Evolutionary conservation across 2,113 vertebrate genomes (phyloP), one percentile per base, ranked within the genome.

Genomic region (Cacatua alba): DNA sequence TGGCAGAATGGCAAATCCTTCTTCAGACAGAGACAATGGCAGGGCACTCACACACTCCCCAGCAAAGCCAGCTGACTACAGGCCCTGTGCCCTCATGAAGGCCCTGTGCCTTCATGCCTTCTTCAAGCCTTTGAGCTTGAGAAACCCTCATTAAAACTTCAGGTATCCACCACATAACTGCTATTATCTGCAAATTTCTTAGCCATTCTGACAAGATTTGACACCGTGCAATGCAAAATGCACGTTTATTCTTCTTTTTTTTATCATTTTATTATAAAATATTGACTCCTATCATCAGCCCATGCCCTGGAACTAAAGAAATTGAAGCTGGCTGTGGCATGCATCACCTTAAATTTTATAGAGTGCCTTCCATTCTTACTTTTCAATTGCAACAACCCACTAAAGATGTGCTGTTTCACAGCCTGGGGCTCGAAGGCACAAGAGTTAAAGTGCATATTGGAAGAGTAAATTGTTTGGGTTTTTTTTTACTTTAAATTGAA

Each of bases 401-500:
- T 49, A 31, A 90, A 74, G 88, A 53, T 82, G 41, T 49, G 52
- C n/a, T 64, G 59, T 87, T 91, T 85, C 83, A 71, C 83, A 91
- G 52, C 90, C 82, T 85, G 74, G 43, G 44, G 74, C 74, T 91
- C 25, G 59, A 82, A 92, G 81, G 91, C 88, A 72, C n/a, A 43
- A 67, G 74, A 89, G 88, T 87, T 92, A 63, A 95, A 87, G 53
- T 51, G 77, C 28, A 37, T 72, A 82, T 72, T 79, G 62, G 43
- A 93, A 82, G 81, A 82, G 14, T 59, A 92, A 91, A 83, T 93
- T 85, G 29, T 62, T 62, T 37, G 70, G 87, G 3, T 4, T 82
- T 85, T 39, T 78, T 87, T 78, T 67, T 81, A 37, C 55, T 87
- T 94, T 67, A 74, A 91, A 76, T 70, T 74, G 86, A 85, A 91